phyloP scores from a whole-genome alignment of 2,113 vertebrate species.

The Osmerus mordax region DNA sequence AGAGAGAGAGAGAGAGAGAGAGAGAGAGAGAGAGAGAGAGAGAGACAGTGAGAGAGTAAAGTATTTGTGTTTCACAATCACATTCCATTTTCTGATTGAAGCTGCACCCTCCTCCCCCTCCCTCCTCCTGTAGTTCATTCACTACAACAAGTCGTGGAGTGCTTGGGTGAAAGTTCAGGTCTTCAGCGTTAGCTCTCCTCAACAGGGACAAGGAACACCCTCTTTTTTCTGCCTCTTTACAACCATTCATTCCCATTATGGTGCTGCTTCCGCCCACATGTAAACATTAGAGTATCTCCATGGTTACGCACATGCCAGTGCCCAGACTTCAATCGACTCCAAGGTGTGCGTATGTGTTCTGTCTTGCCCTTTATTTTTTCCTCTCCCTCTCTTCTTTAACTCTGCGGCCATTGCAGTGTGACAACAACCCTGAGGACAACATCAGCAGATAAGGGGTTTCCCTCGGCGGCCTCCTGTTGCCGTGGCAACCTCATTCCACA shows the following conservation, averaged over 20 bases:
- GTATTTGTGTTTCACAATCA: conserved; percentile 39
- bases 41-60: conserved; percentile 14
- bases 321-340: conserved; percentile 32
- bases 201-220: conserved; percentile 52
- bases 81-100: conserved; percentile 36
- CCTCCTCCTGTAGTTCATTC: conserved; percentile 55
- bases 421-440: conserved; percentile 57
- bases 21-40: not conserved
- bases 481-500: conserved; percentile 68
- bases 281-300: conserved; percentile 58
- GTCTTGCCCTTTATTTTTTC: conserved; percentile 16
- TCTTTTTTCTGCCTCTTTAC: conserved; percentile 41
- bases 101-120: conserved; percentile 29
- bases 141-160: conserved; percentile 47
- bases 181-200: conserved; percentile 43
- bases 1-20: no score
- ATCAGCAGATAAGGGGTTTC: conserved; percentile 70
- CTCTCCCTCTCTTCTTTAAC: conserved; percentile 11
- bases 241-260: conserved; percentile 54
- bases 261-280: conserved; percentile 51
- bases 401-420: conserved; percentile 54
- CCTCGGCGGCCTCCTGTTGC: conserved; percentile 64
- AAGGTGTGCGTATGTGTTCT: conserved; percentile 39
- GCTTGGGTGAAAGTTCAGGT: conserved; percentile 47
- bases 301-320: conserved; percentile 57